Conservation (phyloP, 2,888 invertebrate genomes). For the Acanthosepion esculentum region DNA sequence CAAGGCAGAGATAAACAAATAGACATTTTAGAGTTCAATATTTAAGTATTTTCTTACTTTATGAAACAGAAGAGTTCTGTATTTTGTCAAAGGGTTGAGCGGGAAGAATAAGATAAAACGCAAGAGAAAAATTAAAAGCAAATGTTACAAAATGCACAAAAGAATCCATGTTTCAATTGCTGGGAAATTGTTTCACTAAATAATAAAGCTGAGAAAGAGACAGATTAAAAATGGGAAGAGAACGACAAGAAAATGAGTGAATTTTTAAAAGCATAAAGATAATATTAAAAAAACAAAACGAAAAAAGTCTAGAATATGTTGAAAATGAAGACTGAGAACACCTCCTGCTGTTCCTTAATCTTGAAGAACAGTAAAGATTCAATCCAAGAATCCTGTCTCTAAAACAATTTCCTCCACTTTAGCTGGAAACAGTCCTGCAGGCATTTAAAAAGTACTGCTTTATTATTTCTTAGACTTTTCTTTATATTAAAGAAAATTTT, state of each 20-base stretch:
- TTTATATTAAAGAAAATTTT: background rate
- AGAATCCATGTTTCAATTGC: background rate
- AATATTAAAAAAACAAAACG: background rate
- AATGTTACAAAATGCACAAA: background rate
- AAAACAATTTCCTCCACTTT: slow-evolving; percentile 21
- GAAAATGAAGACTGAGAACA: slow-evolving; percentile 18
- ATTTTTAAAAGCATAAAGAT: background rate
- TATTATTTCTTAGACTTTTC: background rate
- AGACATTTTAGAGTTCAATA: background rate
- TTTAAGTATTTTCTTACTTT: slow-evolving; percentile 8
- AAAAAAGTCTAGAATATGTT: background rate
- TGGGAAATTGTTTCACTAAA: slow-evolving; percentile 17
- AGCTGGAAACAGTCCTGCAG: background rate
- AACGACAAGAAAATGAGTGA: background rate
- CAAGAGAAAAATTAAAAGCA: background rate
- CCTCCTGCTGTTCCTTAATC: background rate
- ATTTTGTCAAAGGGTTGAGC: background rate
- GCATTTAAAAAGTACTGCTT: slow-evolving; percentile 21
- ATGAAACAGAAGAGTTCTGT: background rate
- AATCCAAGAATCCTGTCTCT: background rate
- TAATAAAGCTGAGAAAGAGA: background rate
- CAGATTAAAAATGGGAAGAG: background rate
- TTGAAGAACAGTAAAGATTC: background rate
- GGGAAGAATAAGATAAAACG: background rate
- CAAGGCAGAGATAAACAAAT: background rate